Conservation (phyloP, 2,888 invertebrate genomes). For the Scaptomyza caliginosa region DNA sequence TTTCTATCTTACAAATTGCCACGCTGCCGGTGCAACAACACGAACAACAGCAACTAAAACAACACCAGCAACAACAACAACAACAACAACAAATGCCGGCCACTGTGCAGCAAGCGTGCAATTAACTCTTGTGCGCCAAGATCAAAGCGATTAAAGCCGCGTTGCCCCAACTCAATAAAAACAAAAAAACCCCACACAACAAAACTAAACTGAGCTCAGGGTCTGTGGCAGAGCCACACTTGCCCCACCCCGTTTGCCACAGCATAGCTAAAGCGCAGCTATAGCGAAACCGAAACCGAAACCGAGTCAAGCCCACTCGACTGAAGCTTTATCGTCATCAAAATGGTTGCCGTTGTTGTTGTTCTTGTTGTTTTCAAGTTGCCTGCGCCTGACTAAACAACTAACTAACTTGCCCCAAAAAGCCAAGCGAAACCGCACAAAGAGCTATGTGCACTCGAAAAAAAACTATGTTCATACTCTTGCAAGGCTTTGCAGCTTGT, state of each 20-base stretch:
- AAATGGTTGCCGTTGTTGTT: slow-evolving; percentile 24
- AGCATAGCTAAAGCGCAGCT: not conserved
- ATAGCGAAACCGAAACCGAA: slow-evolving; percentile 25
- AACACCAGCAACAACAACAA: slow-evolving; percentile 24
- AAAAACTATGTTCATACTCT: not conserved
- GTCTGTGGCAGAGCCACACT: not conserved
- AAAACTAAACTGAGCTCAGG: slow-evolving; percentile 1
- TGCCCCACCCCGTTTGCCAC: not conserved
- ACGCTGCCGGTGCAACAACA: slow-evolving; percentile 40
- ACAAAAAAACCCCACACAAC: too few species aligned
- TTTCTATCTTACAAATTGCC: slow-evolving; percentile 75
- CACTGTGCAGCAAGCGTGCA: slow-evolving; percentile 81
- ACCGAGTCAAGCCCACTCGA: slow-evolving; percentile 28
- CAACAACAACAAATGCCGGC: slow-evolving; percentile 37
- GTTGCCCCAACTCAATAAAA: slow-evolving; percentile 36
- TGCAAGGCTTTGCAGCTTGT: not conserved
- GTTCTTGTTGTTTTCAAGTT: slow-evolving; percentile 20
- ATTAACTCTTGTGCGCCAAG: slow-evolving; percentile 82
- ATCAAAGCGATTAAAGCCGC: slow-evolving; percentile 82
- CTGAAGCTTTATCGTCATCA: slow-evolving; percentile 43
- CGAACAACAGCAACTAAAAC: slow-evolving; percentile 24
- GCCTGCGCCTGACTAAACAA: slow-evolving; percentile 32
- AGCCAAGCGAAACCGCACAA: slow-evolving; percentile 24
- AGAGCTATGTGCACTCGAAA: not conserved
- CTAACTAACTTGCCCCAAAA: slow-evolving; percentile 43